phyloP scores from a whole-genome alignment of 1,140 invertebrate species.

The Trichonephila clavata region DNA sequence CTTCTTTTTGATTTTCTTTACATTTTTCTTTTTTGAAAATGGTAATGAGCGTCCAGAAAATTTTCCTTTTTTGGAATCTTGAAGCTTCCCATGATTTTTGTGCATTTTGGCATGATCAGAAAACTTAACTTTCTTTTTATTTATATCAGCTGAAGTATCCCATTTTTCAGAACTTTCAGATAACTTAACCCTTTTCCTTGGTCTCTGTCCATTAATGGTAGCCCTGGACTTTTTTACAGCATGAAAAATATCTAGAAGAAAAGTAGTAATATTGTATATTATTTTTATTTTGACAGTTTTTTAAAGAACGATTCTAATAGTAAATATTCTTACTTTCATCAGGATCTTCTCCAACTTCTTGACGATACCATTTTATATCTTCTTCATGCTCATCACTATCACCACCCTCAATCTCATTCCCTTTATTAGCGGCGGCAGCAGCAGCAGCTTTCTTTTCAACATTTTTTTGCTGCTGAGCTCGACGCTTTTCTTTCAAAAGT shows the following conservation, averaged over 20 bases:
- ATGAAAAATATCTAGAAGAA: conserved; percentile 11
- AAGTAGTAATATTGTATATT: no score
- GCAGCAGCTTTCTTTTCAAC: conserved; percentile 87
- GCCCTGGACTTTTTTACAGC: not conserved
- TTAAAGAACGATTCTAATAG: not conserved
- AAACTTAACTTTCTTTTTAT: not conserved
- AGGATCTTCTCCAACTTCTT: conserved; percentile 93
- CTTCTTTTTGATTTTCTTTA: not conserved
- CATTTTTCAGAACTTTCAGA: conserved; percentile 7
- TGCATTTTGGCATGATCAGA: not conserved
- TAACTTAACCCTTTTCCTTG: conserved; percentile 48
- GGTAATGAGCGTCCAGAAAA: not conserved
- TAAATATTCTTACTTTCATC: conserved; percentile 81
- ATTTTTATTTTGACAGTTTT: not conserved
- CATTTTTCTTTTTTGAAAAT: not conserved
- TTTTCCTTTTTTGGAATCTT: not conserved
- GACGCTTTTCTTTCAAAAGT: conserved; percentile 87
- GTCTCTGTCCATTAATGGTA: not conserved
- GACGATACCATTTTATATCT: conserved; percentile 90
- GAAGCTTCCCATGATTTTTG: not conserved
- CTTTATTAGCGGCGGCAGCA: conserved; percentile 84
- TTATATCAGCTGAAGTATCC: not conserved
- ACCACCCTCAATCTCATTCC: conserved; percentile 78
- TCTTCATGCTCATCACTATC: conserved; percentile 80
- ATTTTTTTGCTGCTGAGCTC: conserved; percentile 89